Percentiles rank a stretch among this genome's conserved stretches.
phyloP scores from a whole-genome alignment of 2,797 vertebrate species.

The Octomys mimax region DNA sequence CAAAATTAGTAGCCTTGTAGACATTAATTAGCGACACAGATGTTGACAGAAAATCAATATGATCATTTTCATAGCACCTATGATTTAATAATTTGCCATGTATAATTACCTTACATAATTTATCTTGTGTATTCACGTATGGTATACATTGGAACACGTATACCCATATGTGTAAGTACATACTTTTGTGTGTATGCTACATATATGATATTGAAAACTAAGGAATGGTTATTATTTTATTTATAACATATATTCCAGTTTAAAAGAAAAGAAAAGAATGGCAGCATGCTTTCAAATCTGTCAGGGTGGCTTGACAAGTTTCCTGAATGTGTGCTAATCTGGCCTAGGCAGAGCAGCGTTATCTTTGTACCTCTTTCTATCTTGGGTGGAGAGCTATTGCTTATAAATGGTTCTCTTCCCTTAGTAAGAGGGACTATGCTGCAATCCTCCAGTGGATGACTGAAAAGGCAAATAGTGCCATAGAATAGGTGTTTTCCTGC shows the following conservation, averaged over 20 bases:
- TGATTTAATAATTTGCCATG: neutral
- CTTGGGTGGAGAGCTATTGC: neutral
- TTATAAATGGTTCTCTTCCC: neutral
- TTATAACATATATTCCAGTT: neutral
- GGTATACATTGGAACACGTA: neutral
- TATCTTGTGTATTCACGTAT: neutral
- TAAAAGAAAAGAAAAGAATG: neutral
- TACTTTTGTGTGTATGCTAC: neutral
- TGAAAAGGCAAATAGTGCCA: neutral
- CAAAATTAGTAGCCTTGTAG: neutral
- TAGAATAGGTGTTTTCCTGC: neutral
- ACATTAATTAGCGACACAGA: neutral
- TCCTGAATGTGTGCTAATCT: neutral
- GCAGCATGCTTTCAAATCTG: neutral
- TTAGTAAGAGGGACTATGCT: neutral
- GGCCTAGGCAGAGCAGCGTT: neutral
- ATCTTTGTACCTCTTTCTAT: neutral
- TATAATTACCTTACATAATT: too few relatives aligned
- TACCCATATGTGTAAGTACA: neutral
- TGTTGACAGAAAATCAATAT: neutral
- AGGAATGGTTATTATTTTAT: neutral
- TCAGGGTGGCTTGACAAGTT: neutral
- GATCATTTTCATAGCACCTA: neutral
- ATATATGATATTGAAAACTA: neutral
- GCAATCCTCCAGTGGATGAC: fast-evolving